Base-by-base conservation (phyloP, 2,113 vertebrate species). In the Uria lomvia region DNA sequence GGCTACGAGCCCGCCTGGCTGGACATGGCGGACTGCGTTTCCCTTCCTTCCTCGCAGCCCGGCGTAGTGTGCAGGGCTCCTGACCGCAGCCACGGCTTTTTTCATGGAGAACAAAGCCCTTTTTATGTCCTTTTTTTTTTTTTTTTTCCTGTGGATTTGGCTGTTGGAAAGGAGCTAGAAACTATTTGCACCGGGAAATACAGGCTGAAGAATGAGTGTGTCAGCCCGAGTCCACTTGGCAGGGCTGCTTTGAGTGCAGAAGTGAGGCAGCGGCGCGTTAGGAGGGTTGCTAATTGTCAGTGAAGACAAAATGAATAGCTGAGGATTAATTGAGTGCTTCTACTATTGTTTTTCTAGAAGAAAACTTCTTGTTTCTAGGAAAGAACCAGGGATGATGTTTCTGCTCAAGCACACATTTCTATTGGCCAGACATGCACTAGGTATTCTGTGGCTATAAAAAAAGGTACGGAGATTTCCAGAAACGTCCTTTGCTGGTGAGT, bases 131-230 rank as follows among this genome's bases (percentile, higher is more conserved):
- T 23, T 50, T 55, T 20, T 52, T 24, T 53, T 27, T 27, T 66
- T 63, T 72, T 68, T 45, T 21, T n/a, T 6, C 0, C 29, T 58
- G 94, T 84, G 91, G 56, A 94, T 83, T 92, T 95, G 80, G 53
- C 80, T 71, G 56, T 72, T 94, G 94, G 72, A 94, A 95, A 91
- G 72, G 86, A 95, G 60, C 58, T 97, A 96, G 65, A 91, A 96
- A 85, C 68, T 94, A 85, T 96, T 97, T 94, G 73, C 91, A 94
- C 80, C 74, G 82, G 92, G 92, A 97, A 97, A 92, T 53, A 91
- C 43, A 85, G 88, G 76, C 88, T 97, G 86, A 92, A 96, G 92
- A 97, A 95, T 68, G 80, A 95, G 81, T 59, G 32, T 92, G 74
- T 93, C 65, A 96, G 85, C 84, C 89, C 1, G 0, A 95, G 79